Conservation (phyloP, 2,113 vertebrate genomes). For the Corydoras maculifer region DNA sequence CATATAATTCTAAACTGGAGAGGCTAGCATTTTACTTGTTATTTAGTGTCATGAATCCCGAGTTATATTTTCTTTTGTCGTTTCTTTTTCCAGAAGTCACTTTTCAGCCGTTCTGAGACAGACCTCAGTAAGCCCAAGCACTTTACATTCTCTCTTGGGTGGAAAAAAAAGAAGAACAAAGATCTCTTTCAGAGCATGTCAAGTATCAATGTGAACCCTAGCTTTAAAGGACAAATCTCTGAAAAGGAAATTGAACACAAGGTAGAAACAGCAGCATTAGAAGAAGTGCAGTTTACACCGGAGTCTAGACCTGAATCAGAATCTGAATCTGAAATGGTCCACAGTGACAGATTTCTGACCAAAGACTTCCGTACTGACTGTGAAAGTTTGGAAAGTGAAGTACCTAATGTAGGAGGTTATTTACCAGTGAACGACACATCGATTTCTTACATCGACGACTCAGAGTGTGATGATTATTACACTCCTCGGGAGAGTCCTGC, state of each 20-base stretch:
- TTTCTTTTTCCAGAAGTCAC: conserved; percentile 35
- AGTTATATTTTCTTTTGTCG: background rate
- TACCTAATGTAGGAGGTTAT: background rate
- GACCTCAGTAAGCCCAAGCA: conserved; percentile 58
- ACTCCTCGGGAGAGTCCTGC: conserved; percentile 32
- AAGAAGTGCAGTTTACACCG: background rate
- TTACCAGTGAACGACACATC: background rate
- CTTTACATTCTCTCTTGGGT: conserved; percentile 55
- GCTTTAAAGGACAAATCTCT: conserved; percentile 6
- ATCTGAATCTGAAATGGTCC: background rate
- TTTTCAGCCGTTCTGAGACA: conserved; percentile 60
- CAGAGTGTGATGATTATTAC: conserved; percentile 25
- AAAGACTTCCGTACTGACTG: background rate
- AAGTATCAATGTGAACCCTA: conserved; percentile 18
- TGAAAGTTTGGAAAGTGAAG: background rate
- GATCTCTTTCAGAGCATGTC: conserved; percentile 43
- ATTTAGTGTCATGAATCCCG: no score
- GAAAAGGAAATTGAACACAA: conserved; percentile 4
- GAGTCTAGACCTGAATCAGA: background rate
- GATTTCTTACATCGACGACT: conserved; percentile 19
- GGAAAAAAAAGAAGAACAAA: conserved; percentile 54
- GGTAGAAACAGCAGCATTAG: background rate
- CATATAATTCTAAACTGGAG: no score
- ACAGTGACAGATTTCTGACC: conserved; percentile 1
- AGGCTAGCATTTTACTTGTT: no score